Conservation (phyloP, 2,888 invertebrate species). For the Dryocosmus kuriphilus region DNA sequence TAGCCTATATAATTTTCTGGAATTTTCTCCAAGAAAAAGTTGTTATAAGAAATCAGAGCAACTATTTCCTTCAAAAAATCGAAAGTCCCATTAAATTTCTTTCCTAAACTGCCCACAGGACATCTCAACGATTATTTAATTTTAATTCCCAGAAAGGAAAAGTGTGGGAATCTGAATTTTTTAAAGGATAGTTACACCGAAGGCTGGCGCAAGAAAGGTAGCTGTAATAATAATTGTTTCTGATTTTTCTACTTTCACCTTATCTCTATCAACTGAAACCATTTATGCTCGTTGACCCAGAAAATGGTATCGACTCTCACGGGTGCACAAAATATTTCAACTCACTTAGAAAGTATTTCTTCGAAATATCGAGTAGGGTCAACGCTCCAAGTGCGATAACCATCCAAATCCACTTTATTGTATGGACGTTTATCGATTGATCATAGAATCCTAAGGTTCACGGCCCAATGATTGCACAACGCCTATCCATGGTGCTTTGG, state of each 20-base stretch:
- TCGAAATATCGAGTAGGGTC: conserved; percentile 28
- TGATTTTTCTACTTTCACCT: conserved; percentile 35
- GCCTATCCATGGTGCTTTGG: conserved; percentile 15
- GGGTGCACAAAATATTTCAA: conserved; percentile 22
- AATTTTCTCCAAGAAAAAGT: too few relatives aligned
- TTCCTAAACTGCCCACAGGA: not conserved
- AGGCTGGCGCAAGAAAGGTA: conserved; percentile 13
- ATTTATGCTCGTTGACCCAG: conserved; percentile 3
- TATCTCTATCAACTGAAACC: conserved; percentile 30
- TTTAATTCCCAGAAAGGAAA: not conserved
- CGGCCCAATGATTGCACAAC: conserved; percentile 32
- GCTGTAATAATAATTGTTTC: conserved; percentile 33
- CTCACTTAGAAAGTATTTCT: conserved; percentile 25
- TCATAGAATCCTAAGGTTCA: conserved; percentile 25
- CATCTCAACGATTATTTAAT: not conserved
- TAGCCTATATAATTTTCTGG: too few relatives aligned
- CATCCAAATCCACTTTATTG: not conserved
- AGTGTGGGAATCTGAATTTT: conserved; percentile 26
- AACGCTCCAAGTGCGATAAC: conserved; percentile 20
- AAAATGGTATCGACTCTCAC: conserved; percentile 24
- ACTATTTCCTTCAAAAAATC: too few relatives aligned
- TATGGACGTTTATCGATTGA: not conserved
- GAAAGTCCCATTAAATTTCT: too few relatives aligned
- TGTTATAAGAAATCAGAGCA: too few relatives aligned
- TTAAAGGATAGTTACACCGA: not conserved